Evolutionary conservation across 2,888 invertebrate genomes (phyloP).

Genomic region (Orchestes rusci): DNA sequence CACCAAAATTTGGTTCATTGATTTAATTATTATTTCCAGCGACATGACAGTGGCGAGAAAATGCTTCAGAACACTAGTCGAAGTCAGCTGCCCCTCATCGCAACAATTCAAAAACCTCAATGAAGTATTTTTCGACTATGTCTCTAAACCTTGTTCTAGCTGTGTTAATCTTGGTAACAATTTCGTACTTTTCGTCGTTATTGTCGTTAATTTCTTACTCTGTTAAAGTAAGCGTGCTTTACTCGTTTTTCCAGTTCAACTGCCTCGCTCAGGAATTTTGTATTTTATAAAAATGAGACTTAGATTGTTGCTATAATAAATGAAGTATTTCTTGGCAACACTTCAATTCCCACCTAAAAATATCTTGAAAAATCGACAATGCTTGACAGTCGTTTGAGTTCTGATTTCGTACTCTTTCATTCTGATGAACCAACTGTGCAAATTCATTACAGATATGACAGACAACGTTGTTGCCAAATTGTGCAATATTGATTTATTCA

Average conservation of each 20-base stretch:
- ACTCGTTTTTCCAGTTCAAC: too few relatives aligned
- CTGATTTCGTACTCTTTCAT: slow-evolving; percentile 78
- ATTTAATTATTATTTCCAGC: slow-evolving; percentile 7
- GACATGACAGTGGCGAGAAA: slow-evolving; percentile 6
- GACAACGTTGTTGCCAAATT: too few relatives aligned
- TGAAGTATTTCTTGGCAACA: too few relatives aligned
- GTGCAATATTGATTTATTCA: too few relatives aligned
- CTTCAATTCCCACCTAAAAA: neutral
- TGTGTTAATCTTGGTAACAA: neutral
- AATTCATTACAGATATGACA: too few relatives aligned
- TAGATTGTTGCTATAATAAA: too few relatives aligned
- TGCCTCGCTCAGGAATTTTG: too few relatives aligned
- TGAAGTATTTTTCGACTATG: neutral
- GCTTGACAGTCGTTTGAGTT: neutral
- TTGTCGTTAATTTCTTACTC: neutral
- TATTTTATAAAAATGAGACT: too few relatives aligned
- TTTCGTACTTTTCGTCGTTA: neutral
- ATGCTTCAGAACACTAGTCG: slow-evolving; percentile 6
- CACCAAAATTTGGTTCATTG: too few relatives aligned
- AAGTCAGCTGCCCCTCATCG: neutral
- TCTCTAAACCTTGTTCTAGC: neutral
- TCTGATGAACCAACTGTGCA: slow-evolving; percentile 66
- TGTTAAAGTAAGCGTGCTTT: neutral
- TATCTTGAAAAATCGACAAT: neutral
- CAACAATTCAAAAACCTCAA: neutral